Evolutionary conservation across 2,113 vertebrate genomes (phyloP).

Genomic region (Gymnarchus niloticus): DNA sequence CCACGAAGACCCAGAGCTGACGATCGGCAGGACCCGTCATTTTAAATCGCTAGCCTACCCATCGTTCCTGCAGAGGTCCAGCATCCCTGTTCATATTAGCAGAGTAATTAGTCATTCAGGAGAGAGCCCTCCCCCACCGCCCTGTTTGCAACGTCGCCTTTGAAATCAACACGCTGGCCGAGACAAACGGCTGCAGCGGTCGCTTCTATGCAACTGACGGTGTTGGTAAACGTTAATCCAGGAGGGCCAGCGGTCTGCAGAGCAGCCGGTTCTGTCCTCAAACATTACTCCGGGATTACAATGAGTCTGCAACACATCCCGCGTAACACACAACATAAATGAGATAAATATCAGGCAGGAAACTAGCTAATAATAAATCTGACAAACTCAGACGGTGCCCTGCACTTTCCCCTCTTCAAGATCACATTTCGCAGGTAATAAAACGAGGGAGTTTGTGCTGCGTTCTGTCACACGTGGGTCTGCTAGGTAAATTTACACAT

Average conservation of each 20-base stretch:
- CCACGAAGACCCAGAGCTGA: not conserved
- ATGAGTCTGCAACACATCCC: no score
- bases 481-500: not conserved
- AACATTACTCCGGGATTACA: no score
- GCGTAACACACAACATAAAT: no score
- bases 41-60: slow-evolving; percentile 30
- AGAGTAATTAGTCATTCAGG: not conserved
- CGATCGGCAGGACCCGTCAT: not conserved
- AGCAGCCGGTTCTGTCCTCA: no score
- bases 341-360: no score
- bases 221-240: no score
- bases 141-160: not conserved
- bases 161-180: not conserved
- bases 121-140: not conserved
- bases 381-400: no score
- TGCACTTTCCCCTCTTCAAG: not conserved
- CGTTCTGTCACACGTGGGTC: not conserved
- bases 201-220: not conserved
- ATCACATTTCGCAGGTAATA: not conserved
- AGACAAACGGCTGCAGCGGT: not conserved
- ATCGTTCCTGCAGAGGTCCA: slow-evolving; percentile 14
- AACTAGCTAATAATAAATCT: no score
- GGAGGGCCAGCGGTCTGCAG: no score
- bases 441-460: not conserved
- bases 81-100: not conserved